Evolutionary conservation across 2,797 vertebrate genomes (phyloP).

Genomic region (Mustela erminea): DNA sequence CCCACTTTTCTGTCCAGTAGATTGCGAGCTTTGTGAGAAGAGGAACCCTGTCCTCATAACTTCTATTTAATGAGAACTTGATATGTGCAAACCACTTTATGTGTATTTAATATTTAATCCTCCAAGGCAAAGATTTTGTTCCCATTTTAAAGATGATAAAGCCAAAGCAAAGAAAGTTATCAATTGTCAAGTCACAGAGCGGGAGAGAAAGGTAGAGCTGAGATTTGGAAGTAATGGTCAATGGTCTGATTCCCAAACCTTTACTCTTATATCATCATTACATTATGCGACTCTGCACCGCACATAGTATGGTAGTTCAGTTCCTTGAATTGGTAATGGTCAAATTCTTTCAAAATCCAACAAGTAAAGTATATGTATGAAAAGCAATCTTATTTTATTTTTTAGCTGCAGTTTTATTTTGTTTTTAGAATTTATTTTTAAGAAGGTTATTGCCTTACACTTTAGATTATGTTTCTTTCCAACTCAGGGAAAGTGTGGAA

Average conservation of each 20-base stretch:
- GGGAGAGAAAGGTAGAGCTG: background rate
- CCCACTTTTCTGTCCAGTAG: background rate
- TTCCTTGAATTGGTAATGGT: background rate
- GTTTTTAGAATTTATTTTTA: background rate
- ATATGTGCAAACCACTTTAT: background rate
- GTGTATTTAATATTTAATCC: background rate
- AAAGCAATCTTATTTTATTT: background rate
- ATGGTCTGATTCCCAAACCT: background rate
- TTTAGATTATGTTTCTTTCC: background rate
- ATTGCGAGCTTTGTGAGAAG: background rate
- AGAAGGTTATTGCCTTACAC: background rate
- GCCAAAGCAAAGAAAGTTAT: background rate
- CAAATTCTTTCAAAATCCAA: background rate
- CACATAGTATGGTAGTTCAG: background rate
- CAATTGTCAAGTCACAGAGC: background rate
- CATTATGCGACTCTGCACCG: background rate
- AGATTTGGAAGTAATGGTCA: background rate
- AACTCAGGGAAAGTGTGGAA: background rate
- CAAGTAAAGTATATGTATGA: background rate
- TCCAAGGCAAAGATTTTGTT: background rate
- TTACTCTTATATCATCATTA: background rate
- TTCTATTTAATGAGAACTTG: background rate
- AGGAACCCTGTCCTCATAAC: background rate
- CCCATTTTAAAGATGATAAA: slow-evolving; percentile 30
- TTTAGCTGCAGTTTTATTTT: background rate